Evolutionary conservation across 92 coral and sea anemone genomes (phyloP).

Genomic region (Porites lobata): DNA sequence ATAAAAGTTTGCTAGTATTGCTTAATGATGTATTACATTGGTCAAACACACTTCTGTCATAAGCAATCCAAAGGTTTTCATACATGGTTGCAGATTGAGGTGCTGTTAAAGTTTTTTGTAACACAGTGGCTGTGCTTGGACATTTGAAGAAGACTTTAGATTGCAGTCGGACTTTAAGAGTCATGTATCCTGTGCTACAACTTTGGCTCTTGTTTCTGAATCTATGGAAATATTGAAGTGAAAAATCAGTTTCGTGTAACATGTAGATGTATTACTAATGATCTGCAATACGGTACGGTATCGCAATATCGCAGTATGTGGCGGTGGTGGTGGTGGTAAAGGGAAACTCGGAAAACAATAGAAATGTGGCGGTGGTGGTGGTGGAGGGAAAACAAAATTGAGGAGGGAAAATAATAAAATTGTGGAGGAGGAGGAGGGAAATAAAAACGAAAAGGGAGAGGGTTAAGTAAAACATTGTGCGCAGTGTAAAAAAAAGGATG

Average conservation of each 20-base stretch:
- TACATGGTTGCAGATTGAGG: slow-evolving; percentile 28
- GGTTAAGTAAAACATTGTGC: no score
- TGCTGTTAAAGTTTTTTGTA: neutral
- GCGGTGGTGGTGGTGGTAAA: no score
- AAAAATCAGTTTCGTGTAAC: neutral
- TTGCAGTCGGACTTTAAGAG: slow-evolving; percentile 35
- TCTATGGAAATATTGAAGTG: slow-evolving; percentile 11
- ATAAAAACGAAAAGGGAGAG: no score
- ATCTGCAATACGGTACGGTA: no score
- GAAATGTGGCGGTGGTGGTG: no score
- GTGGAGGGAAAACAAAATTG: no score
- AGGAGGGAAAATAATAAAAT: no score
- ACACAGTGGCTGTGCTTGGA: slow-evolving; percentile 47
- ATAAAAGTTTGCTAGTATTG: neutral
- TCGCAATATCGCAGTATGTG: no score
- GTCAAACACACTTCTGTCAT: slow-evolving; percentile 43
- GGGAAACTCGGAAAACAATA: no score
- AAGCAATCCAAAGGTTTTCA: slow-evolving; percentile 58
- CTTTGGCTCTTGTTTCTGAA: slow-evolving; percentile 29
- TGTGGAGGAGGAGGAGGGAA: no score
- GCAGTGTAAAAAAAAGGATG: no score
- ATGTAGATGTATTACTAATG: no score
- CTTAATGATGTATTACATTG: slow-evolving; percentile 48
- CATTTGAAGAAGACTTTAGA: slow-evolving; percentile 56
- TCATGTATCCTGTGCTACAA: slow-evolving; percentile 26